A percentile compares a stretch with the other conserved stretches of the same genome.
Conservation (phyloP, 1,140 invertebrate genomes). For the Babylonia areolata region DNA sequence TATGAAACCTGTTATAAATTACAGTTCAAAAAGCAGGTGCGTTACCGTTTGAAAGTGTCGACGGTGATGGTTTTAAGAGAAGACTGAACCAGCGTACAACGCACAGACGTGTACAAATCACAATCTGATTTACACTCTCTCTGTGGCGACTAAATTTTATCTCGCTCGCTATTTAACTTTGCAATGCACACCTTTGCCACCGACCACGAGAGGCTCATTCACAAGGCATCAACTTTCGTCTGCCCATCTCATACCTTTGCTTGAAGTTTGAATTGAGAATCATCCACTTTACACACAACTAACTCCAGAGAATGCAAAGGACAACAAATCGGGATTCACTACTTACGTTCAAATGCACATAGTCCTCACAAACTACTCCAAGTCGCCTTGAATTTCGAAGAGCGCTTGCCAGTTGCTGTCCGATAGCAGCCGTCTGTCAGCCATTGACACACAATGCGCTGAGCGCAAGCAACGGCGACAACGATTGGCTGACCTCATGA, state of each 20-base stretch:
- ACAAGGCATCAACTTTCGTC: background rate
- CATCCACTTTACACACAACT: background rate
- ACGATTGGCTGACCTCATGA: background rate
- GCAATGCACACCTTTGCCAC: slow-evolving; percentile 10
- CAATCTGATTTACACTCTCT: too few species aligned
- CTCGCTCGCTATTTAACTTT: background rate
- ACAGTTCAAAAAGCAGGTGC: too few species aligned
- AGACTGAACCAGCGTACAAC: too few species aligned
- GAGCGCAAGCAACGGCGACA: background rate
- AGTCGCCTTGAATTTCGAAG: background rate
- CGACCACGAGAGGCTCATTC: background rate
- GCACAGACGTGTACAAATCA: too few species aligned
- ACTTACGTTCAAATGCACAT: background rate
- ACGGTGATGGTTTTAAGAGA: too few species aligned
- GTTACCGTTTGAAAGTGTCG: too few species aligned
- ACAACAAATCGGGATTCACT: background rate
- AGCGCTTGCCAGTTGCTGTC: background rate
- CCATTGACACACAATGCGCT: slow-evolving; percentile 1
- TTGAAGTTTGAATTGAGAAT: background rate
- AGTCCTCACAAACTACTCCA: background rate
- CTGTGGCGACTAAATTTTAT: too few species aligned
- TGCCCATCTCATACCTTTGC: background rate
- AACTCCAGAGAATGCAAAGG: background rate
- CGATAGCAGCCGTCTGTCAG: background rate
- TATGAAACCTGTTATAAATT: background rate